Percentiles rank a stretch among this genome's conserved stretches.
Conservation (phyloP, 2,113 vertebrate genomes). For the Rhombomys opimus region DNA sequence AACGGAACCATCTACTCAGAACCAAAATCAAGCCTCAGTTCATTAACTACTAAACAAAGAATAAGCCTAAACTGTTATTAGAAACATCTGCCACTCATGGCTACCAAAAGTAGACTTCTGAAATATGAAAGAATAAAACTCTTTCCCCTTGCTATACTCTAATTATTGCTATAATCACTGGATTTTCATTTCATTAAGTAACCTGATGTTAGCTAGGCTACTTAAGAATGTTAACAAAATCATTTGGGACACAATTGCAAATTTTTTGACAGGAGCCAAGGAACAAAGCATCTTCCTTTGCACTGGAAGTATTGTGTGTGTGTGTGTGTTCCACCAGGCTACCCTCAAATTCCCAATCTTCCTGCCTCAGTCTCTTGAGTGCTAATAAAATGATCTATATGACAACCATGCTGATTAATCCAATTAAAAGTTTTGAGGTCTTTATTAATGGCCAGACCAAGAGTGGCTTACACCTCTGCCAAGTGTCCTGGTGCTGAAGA, state of each 20-base stretch:
- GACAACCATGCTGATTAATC: neutral
- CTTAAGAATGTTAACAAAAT: conserved; percentile 25
- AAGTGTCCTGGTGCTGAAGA: neutral
- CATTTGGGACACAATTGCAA: neutral
- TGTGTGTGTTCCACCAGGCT: neutral
- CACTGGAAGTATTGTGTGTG: neutral
- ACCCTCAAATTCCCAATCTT: neutral
- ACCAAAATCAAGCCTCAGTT: conserved; percentile 28
- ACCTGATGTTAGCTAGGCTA: neutral
- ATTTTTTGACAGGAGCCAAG: neutral
- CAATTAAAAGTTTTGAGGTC: neutral
- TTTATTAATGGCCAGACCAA: neutral
- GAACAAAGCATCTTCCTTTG: neutral
- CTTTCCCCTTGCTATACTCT: neutral
- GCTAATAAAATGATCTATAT: neutral
- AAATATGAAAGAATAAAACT: neutral
- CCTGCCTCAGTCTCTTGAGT: neutral
- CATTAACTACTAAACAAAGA: conserved; percentile 39
- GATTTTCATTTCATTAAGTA: neutral
- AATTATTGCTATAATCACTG: neutral
- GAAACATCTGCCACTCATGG: neutral
- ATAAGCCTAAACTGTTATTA: neutral
- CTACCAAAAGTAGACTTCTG: neutral
- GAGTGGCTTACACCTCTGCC: neutral
- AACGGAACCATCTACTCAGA: neutral